These are phyloP conservation scores for Sericinus montela DNA, from an alignment of 2,888 invertebrate genomes.

Conservation along the genomic window DNA sequence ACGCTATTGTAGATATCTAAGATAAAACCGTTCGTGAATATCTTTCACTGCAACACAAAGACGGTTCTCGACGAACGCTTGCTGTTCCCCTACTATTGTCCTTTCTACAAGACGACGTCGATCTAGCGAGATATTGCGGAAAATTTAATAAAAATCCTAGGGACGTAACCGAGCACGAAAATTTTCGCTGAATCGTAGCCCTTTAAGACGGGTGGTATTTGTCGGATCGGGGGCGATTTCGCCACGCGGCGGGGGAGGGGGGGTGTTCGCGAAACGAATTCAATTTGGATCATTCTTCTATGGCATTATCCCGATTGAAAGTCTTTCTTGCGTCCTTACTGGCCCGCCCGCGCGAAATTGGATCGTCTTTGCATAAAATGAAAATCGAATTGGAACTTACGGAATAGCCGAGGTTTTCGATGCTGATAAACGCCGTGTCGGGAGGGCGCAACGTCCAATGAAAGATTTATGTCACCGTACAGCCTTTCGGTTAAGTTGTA, in stretches of 20 bases:
- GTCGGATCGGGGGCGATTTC: conserved; percentile 37
- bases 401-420: conserved; percentile 51
- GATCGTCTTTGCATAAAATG: conserved; percentile 76
- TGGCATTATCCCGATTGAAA: conserved; percentile 68
- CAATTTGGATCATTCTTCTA: conserved; percentile 76
- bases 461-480: conserved; percentile 8
- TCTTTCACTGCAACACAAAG: conserved; percentile 10
- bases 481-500: background rate
- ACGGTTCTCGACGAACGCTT: conserved; percentile 1
- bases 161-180: conserved; percentile 52
- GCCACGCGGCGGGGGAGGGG: conserved; percentile 1
- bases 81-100: conserved; percentile 7
- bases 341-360: conserved; percentile 53
- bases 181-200: conserved; percentile 62
- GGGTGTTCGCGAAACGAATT: conserved; percentile 48
- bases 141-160: conserved; percentile 67
- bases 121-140: conserved; percentile 24
- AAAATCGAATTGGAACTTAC: conserved; percentile 71
- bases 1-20: conserved; percentile 3
- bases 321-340: conserved; percentile 33
- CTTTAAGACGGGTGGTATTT: conserved; percentile 50
- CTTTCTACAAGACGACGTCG: conserved; percentile 24
- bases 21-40: conserved; percentile 9
- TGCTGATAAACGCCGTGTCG: conserved; percentile 29
- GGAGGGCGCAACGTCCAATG: conserved; percentile 13